Percentiles rank a stretch among this genome's conserved stretches.
Evolutionary conservation across 2,888 invertebrate genomes (phyloP).

Genomic region (Polietes domitor): DNA sequence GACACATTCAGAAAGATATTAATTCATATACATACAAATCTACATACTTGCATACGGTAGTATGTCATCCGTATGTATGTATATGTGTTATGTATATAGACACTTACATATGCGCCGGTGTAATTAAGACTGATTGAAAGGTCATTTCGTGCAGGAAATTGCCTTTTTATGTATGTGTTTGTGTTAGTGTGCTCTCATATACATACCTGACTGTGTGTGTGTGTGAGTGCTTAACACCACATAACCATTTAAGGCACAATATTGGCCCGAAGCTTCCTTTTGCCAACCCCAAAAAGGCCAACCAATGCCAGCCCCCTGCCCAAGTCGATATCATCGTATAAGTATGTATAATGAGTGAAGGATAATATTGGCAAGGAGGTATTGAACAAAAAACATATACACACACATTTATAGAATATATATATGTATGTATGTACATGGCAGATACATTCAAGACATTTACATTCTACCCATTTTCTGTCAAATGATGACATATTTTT

Average conservation of each 20-base stretch:
- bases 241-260: not conserved
- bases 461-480: too few species aligned
- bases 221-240: not conserved
- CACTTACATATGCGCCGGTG: conserved; percentile 5
- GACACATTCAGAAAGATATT: not conserved
- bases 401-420: too few species aligned
- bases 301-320: too few species aligned
- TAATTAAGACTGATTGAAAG: conserved; percentile 57
- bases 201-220: too few species aligned
- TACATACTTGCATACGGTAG: too few species aligned
- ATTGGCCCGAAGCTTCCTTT: not conserved
- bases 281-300: not conserved
- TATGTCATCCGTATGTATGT: conserved; percentile 8
- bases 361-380: too few species aligned
- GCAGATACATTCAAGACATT: too few species aligned
- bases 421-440: too few species aligned
- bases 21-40: not conserved
- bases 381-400: too few species aligned
- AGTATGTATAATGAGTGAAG: too few species aligned
- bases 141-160: conserved; percentile 50
- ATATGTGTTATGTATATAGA: not conserved
- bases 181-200: not conserved
- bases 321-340: too few species aligned
- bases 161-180: conserved; percentile 49
- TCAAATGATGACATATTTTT: not conserved